phyloP scores from a whole-genome alignment of 2,888 invertebrate genomes.

The Drosophila macrospina region DNA sequence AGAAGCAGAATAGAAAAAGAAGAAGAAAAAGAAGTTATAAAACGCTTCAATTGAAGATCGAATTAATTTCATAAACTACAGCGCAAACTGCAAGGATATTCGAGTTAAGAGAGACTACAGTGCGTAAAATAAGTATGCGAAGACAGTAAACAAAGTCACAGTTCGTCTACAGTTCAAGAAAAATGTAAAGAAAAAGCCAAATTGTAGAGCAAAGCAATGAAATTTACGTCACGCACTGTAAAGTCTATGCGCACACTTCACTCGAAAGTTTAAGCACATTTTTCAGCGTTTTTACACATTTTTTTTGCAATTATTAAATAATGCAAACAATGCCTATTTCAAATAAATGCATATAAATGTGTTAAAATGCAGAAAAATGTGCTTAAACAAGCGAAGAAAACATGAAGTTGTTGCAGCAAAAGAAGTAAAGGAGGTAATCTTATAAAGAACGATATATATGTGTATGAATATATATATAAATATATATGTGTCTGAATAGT shows the following conservation, averaged over 20 bases:
- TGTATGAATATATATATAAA: background rate
- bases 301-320: no score
- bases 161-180: background rate
- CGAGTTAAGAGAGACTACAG: conserved; percentile 1
- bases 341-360: no score
- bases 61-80: no score
- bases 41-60: no score
- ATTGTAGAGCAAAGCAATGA: background rate
- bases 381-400: no score
- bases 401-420: background rate
- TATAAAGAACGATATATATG: conserved; percentile 1
- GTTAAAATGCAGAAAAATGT: no score
- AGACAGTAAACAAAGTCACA: background rate
- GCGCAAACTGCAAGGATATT: conserved; percentile 9
- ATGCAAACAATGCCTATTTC: no score
- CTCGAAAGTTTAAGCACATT: no score
- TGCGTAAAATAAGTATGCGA: conserved; percentile 3
- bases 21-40: no score
- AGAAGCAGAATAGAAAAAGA: no score
- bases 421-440: conserved; percentile 1
- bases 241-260: background rate
- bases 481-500: conserved; percentile 24
- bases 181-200: background rate
- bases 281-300: no score
- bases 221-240: conserved; percentile 14